These are phyloP conservation scores for Imbricaverruca yamaguchii DNA, from an alignment of 2,888 invertebrate genomes.

Conservation along the genomic window DNA sequence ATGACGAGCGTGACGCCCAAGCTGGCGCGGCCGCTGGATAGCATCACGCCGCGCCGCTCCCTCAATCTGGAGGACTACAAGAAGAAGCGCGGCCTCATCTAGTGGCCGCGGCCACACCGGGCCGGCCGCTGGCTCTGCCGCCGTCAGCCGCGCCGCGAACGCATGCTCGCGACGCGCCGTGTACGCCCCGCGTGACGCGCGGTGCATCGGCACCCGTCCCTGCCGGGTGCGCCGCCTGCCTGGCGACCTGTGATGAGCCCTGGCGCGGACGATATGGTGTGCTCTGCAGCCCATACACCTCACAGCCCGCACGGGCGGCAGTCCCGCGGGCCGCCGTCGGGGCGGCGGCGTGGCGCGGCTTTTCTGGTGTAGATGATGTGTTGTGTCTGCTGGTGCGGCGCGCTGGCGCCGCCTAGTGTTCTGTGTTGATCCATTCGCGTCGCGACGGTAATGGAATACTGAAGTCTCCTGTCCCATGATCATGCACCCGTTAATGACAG, in stretches of 20 bases:
- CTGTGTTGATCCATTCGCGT: background rate
- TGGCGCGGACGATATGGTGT: too few species aligned
- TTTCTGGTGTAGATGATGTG: background rate
- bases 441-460: background rate
- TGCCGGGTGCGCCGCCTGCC: background rate
- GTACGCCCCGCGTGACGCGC: background rate
- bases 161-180: too few species aligned
- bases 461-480: background rate
- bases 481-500: background rate
- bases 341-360: background rate
- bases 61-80: conserved; percentile 87
- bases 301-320: background rate
- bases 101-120: conserved; percentile 33
- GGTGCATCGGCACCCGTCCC: background rate
- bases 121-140: background rate
- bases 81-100: conserved; percentile 83
- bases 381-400: background rate
- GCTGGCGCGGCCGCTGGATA: background rate
- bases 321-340: background rate
- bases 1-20: conserved; percentile 59
- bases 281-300: background rate
- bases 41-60: conserved; percentile 61
- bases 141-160: background rate
- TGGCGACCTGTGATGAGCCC: background rate
- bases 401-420: background rate